phyloP scores from a whole-genome alignment of 2,113 vertebrate species.

The Chrysemys picta region DNA sequence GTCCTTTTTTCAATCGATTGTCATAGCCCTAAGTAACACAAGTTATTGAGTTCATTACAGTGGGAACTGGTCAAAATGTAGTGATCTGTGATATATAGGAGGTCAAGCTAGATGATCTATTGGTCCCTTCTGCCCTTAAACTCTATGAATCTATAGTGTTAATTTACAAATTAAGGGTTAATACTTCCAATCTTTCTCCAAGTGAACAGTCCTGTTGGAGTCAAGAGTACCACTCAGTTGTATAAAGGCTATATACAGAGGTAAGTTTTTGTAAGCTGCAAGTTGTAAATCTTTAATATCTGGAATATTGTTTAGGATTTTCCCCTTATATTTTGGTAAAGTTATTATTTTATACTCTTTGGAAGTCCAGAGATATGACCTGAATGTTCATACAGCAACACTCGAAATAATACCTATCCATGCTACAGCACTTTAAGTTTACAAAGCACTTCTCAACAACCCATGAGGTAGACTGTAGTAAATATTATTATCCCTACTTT shows the following conservation, averaged over 20 bases:
- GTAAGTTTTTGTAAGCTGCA: not conserved
- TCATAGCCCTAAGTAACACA: not conserved
- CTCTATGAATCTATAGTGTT: not conserved
- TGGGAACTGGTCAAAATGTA: not conserved
- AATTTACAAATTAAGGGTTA: not conserved
- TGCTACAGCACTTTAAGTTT: conserved; percentile 49
- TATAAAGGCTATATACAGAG: not conserved
- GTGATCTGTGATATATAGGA: not conserved
- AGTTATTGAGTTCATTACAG: not conserved
- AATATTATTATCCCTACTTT: conserved; percentile 68
- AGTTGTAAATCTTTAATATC: not conserved
- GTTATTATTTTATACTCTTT: not conserved
- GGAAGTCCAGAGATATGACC: not conserved
- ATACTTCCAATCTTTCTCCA: not conserved
- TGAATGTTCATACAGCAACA: conserved; percentile 41
- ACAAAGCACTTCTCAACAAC: conserved; percentile 65
- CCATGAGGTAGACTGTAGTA: conserved; percentile 67
- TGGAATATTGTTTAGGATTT: not conserved
- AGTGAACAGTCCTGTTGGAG: not conserved
- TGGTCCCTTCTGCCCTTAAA: not conserved
- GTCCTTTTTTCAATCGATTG: not conserved
- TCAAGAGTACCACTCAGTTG: not conserved
- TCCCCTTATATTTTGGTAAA: not conserved
- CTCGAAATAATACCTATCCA: conserved; percentile 22
- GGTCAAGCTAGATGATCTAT: not conserved